Evolutionary conservation across 2,888 invertebrate genomes (phyloP), one percentile per base, ranked within the genome.

Genomic region (Allygus modestus): DNA sequence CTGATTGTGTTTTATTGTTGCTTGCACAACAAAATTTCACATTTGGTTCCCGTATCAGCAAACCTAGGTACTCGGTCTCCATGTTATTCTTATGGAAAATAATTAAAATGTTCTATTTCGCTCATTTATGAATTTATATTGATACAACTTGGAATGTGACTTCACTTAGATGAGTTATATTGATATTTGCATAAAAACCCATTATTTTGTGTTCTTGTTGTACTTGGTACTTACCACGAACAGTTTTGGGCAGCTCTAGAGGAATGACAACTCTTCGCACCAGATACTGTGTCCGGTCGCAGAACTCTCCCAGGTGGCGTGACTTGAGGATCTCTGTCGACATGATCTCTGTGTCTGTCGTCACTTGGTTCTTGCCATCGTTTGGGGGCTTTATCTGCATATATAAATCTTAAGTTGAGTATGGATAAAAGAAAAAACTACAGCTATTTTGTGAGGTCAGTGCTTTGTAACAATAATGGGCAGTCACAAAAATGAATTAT

Each of bases 211-310:
- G n/a, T n/a, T n/a, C n/a, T n/a, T n/a, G n/a, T n/a, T n/a, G n/a
- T n/a, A n/a, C n/a, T n/a, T 9, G 20, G 54, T 2, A 65, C 89
- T 90, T 90, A 95, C 95, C 95, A 90, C 97, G 93, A 15, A 98
- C 94, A 86, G 97, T 97, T 91, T 97, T 97, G 0, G 98, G 98
- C 87, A 98, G 92, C 91, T 98, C 98, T 83, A 99, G 92, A 1
- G 99, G 99, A 89, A 99, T 98, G 33, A 98, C 96, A 82, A 98
- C 97, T 89, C 97, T 97, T 75, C 98, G 93, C n/a, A 98, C 94
- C 75, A 98, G 92, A 91, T 98, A 99, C 90, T 98, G 97, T 0
- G 98, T 96, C 87, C 94, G 94, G 87, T 98, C 96, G 88, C 96
- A 94, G 91, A 97, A 98, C 87, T 96, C 95, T 0, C 98, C 98